A percentile compares a stretch with the other conserved stretches of the same genome.
Conservation (phyloP, 2,888 invertebrate species). For the Trissolcus brochymenae region DNA sequence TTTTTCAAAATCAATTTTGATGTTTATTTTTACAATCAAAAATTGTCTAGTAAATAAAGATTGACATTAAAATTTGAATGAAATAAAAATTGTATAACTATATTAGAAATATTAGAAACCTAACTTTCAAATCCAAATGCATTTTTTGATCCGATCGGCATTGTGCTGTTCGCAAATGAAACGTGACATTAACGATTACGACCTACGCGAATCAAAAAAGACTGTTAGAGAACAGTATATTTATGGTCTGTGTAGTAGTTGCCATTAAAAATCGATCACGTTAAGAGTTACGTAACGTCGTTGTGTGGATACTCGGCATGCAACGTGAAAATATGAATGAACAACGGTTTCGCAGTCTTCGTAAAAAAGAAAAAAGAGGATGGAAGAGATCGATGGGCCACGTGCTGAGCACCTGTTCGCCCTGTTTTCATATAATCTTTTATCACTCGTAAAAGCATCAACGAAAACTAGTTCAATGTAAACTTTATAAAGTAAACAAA, state of each 20-base stretch:
- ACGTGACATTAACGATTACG: conserved; percentile 58
- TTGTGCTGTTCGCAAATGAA: conserved; percentile 52
- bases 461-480: conserved; percentile 58
- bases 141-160: conserved; percentile 49
- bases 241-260: conserved; percentile 58
- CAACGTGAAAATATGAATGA: conserved; percentile 71
- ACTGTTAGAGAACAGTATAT: conserved; percentile 58
- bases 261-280: conserved; percentile 60
- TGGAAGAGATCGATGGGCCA: conserved; percentile 72
- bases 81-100: background rate
- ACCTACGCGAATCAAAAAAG: conserved; percentile 58
- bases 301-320: conserved; percentile 57
- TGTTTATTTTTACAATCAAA: background rate
- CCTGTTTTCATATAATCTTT: conserved; percentile 60
- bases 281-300: conserved; percentile 60
- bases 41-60: background rate
- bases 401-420: conserved; percentile 74
- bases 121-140: conserved; percentile 30
- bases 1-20: no score
- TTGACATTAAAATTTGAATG: background rate
- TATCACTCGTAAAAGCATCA: conserved; percentile 48
- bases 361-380: conserved; percentile 68
- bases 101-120: background rate
- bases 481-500: conserved; percentile 56
- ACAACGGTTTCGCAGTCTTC: conserved; percentile 72